These are phyloP conservation scores for Sebastes minor DNA, from an alignment of 2,797 vertebrate genomes.

Conservation along the genomic window DNA sequence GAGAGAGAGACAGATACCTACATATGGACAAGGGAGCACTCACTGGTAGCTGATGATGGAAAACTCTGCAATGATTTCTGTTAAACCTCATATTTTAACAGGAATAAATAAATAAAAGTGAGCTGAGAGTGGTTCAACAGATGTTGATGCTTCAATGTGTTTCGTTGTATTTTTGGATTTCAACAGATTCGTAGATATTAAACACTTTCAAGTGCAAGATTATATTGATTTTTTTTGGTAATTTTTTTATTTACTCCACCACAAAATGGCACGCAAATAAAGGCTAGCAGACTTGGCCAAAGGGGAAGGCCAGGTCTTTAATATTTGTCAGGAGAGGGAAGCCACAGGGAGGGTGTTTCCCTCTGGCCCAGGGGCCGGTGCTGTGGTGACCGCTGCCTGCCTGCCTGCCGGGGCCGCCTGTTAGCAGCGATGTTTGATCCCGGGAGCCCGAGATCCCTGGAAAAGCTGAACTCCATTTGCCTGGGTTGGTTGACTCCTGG, in stretches of 20 bases:
- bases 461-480: conserved; percentile 79
- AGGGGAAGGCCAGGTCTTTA: conserved; percentile 85
- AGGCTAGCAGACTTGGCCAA: conserved; percentile 73
- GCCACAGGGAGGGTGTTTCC: conserved; percentile 86
- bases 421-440: conserved; percentile 80
- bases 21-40: neutral
- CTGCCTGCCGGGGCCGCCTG: conserved; percentile 71
- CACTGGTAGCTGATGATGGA: neutral
- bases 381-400: conserved; percentile 76
- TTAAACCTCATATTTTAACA: conserved; percentile 12
- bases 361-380: conserved; percentile 76
- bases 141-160: conserved; percentile 41
- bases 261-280: conserved; percentile 83
- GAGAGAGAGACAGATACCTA: neutral
- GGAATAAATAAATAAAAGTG: conserved; percentile 9
- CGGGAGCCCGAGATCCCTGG: conserved; percentile 72
- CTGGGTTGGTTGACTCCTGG: conserved; percentile 79
- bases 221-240: neutral
- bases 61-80: conserved; percentile 9
- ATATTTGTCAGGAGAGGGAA: conserved; percentile 85
- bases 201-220: conserved; percentile 55
- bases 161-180: conserved; percentile 57
- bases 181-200: conserved; percentile 69
- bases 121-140: conserved; percentile 51
- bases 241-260: conserved; percentile 76